A percentile compares a stretch with the other conserved stretches of the same genome.
Conservation (phyloP, 2,797 vertebrate species). For the Tragelaphus oryx region DNA sequence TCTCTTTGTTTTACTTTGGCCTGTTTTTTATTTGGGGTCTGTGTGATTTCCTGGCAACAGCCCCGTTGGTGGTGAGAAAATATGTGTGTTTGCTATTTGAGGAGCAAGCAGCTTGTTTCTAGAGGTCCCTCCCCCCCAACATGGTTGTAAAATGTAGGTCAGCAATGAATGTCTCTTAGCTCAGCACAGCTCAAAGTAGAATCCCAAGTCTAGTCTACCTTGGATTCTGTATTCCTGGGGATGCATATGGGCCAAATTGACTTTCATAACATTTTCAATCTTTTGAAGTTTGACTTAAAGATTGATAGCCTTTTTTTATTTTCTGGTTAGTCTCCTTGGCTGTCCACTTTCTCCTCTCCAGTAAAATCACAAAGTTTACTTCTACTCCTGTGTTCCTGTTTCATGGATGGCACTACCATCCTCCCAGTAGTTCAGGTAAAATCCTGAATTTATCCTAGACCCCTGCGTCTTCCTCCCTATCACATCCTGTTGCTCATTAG, state of each 20-base stretch:
- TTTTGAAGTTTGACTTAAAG: not conserved
- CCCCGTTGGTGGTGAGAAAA: constrained; percentile 47
- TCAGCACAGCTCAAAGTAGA: not conserved
- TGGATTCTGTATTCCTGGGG: not conserved
- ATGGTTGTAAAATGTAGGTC: not conserved
- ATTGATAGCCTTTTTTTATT: not conserved
- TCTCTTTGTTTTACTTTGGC: constrained; percentile 57
- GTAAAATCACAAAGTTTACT: not conserved
- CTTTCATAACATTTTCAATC: not conserved
- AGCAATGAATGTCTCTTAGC: not conserved
- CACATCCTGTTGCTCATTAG: not conserved
- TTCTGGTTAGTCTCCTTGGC: not conserved
- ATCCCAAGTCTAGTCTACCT: no score
- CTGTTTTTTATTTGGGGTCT: constrained; percentile 56
- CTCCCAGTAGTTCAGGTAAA: not conserved
- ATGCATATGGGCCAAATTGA: not conserved
- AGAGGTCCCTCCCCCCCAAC: not conserved
- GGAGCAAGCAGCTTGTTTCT: constrained; percentile 9
- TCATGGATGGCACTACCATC: no score
- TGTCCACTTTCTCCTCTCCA: not conserved
- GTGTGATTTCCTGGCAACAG: constrained; percentile 53
- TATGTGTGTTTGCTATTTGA: constrained; percentile 51
- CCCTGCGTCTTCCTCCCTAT: not conserved
- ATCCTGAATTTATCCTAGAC: not conserved
- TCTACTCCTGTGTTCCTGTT: not conserved